Evolutionary conservation across 1,140 invertebrate species (phyloP).

Genomic region (Neodiprion fabricii): DNA sequence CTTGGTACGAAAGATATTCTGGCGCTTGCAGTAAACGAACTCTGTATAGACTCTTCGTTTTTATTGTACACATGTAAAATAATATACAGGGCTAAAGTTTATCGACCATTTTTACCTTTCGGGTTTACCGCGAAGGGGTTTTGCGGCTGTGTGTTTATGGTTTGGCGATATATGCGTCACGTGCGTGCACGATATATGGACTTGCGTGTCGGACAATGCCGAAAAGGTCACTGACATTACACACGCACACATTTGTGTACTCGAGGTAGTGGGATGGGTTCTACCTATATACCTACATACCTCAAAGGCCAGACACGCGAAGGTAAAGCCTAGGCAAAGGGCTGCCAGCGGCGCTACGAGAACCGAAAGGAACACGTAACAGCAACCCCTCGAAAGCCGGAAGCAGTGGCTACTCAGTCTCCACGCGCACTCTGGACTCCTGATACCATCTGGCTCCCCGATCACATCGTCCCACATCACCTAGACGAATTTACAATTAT

Average conservation of each 20-base stretch:
- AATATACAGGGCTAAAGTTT: no score
- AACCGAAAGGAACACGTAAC: constrained; percentile 74
- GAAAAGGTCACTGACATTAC: constrained; percentile 10
- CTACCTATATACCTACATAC: constrained; percentile 50
- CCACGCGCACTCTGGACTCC: constrained; percentile 80
- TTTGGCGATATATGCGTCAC: no score
- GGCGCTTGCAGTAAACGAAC: no score
- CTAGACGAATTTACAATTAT: constrained; percentile 50
- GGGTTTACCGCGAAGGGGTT: no score
- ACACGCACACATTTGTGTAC: not conserved
- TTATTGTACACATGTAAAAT: no score
- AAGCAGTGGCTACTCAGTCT: constrained; percentile 74
- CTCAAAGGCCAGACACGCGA: constrained; percentile 78
- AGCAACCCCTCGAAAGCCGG: constrained; percentile 70
- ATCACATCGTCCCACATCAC: constrained; percentile 80
- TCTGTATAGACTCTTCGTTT: no score
- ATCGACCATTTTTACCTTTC: no score
- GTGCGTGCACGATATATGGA: no score
- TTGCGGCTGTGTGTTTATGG: no score
- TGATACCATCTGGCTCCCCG: constrained; percentile 77
- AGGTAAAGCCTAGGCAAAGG: constrained; percentile 72
- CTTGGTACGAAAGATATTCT: no score
- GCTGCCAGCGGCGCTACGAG: constrained; percentile 73
- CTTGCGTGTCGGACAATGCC: no score
- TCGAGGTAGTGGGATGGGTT: not conserved